Conservation (phyloP, 1,140 invertebrate species). For the Tetranychus urticae region DNA sequence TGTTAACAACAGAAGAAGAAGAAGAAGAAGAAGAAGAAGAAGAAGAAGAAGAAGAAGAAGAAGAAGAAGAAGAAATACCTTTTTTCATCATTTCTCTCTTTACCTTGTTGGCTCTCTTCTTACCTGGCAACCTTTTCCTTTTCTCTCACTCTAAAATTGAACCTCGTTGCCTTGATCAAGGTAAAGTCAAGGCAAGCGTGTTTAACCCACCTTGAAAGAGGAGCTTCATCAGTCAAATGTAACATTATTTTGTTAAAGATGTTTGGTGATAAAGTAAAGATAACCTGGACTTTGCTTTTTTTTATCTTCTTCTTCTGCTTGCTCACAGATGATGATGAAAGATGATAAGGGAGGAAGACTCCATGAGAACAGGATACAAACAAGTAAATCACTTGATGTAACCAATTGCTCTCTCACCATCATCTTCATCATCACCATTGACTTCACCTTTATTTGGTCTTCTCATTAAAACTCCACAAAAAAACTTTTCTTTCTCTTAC, state of each 20-base stretch:
- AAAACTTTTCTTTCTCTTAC: not conserved
- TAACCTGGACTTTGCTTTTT: not conserved
- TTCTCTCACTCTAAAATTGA: not conserved
- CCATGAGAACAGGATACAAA: not conserved
- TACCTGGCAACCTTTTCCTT: not conserved
- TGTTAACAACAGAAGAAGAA: too few relatives aligned
- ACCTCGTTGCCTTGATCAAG: not conserved
- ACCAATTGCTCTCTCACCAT: not conserved
- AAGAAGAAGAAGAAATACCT: too few relatives aligned
- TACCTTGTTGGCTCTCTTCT: not conserved
- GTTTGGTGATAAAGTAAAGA: not conserved
- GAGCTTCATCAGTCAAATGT: not conserved
- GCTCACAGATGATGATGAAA: not conserved
- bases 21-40: not conserved
- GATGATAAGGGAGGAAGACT: not conserved
- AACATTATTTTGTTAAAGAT: not conserved
- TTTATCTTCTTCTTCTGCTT: too few relatives aligned
- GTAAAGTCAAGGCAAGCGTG: not conserved
- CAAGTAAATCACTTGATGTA: not conserved
- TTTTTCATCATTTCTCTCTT: not conserved
- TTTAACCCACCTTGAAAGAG: not conserved
- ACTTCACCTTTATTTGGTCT: not conserved
- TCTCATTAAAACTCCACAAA: not conserved
- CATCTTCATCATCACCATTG: not conserved
- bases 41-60: too few relatives aligned